Evolutionary conservation across 2,797 vertebrate genomes (phyloP).

Genomic region (Pygocentrus nattereri): DNA sequence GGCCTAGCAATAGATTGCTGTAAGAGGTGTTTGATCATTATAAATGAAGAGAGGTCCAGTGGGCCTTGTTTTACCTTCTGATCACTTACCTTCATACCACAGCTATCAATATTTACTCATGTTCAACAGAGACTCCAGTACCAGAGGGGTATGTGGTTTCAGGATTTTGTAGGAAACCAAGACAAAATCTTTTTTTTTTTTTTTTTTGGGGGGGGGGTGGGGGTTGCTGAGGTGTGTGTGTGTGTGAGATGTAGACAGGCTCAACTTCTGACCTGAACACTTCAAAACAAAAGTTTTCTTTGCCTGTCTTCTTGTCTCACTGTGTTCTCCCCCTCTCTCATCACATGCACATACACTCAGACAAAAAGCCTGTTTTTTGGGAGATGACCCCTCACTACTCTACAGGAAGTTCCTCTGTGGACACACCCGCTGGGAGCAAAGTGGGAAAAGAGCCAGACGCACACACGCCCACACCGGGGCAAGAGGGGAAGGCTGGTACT

Average conservation of each 20-base stretch:
- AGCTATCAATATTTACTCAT: no score
- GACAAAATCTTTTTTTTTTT: no score
- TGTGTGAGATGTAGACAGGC: background rate
- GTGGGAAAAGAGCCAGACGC: conserved; percentile 19
- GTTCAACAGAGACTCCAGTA: no score
- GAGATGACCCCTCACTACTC: conserved; percentile 25
- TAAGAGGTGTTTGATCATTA: no score
- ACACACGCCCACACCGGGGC: conserved; percentile 9
- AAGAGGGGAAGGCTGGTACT: conserved; percentile 5
- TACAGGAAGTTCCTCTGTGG: conserved; percentile 30
- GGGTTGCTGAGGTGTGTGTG: background rate
- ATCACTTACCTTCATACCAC: no score
- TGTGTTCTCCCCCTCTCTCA: background rate
- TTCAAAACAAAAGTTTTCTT: background rate
- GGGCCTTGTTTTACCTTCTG: no score
- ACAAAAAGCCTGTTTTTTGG: conserved; percentile 10
- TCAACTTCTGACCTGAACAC: background rate
- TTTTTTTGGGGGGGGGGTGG: no score
- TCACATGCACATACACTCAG: background rate
- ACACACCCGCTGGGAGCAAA: conserved; percentile 16
- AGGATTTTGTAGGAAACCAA: no score
- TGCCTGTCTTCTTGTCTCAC: background rate
- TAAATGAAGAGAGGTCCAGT: no score
- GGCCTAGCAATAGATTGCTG: no score
- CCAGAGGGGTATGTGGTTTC: no score